phyloP scores from a whole-genome alignment of 2,113 vertebrate genomes.

The Sus scrofa region T2T-Sscrofa CM000813.6:45544001-45544500 shows the following conservation, averaged over 20 bases:
- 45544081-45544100: background rate
- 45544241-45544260: constrained; percentile 30
- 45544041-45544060: background rate
- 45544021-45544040: constrained; percentile 42
- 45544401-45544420: constrained; percentile 78
- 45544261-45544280: constrained; percentile 53
- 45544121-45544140: constrained; percentile 37
- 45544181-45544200: constrained; percentile 63
- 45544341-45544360: constrained; percentile 86
- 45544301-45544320: constrained; percentile 77
- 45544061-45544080: background rate
- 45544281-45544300: constrained; percentile 48
- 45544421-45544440: constrained; percentile 77
- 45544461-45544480: constrained; percentile 77
- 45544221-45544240: background rate
- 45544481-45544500: background rate
- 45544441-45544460: constrained; percentile 82
- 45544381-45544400: constrained; percentile 70
- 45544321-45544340: constrained; percentile 77
- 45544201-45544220: constrained; percentile 69
- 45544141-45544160: constrained; percentile 34
- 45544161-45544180: constrained; percentile 67
- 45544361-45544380: constrained; percentile 81
- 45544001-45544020: constrained; percentile 59
- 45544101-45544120: background rate